These are phyloP conservation scores for Cheilosia grossa DNA, from an alignment of 2,888 invertebrate species.

Conservation along the genomic window DNA sequence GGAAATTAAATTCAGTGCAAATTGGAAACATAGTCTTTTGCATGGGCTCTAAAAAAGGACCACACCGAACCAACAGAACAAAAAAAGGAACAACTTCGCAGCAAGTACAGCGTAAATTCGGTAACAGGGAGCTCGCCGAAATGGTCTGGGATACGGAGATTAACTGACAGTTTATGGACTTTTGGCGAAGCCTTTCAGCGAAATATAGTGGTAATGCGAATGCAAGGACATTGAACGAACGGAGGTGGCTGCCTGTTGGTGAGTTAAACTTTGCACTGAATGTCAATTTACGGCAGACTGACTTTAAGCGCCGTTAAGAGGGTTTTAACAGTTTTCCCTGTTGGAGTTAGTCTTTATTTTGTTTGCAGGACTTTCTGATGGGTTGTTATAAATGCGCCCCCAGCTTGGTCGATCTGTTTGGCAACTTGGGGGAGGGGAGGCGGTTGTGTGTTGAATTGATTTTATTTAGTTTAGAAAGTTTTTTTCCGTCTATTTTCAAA, in stretches of 20 bases:
- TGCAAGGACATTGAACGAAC: conserved; percentile 7
- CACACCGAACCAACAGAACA: conserved; percentile 2
- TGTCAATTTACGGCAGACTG: conserved; percentile 49
- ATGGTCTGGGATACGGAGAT: conserved; percentile 51
- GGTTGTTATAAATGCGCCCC: neutral
- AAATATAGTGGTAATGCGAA: conserved; percentile 42
- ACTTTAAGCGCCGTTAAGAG: conserved; percentile 56
- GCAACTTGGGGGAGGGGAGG: neutral
- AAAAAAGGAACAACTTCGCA: conserved; percentile 9
- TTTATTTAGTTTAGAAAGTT: neutral
- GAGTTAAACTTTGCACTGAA: conserved; percentile 58
- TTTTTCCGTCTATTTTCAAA: too few species aligned
- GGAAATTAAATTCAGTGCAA: conserved; percentile 68
- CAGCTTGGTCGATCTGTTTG: neutral
- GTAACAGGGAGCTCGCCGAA: conserved; percentile 14
- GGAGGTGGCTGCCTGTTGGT: conserved; percentile 22
- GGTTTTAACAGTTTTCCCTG: conserved; percentile 13
- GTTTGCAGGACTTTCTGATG: neutral
- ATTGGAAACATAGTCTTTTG: conserved; percentile 69
- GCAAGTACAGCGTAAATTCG: conserved; percentile 50
- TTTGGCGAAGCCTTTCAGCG: conserved; percentile 64
- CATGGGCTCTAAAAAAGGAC: conserved; percentile 36
- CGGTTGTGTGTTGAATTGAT: neutral
- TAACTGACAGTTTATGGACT: conserved; percentile 71
- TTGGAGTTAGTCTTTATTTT: neutral